phyloP scores from a whole-genome alignment of 2,888 invertebrate species.

The Pteria penguin region DNA sequence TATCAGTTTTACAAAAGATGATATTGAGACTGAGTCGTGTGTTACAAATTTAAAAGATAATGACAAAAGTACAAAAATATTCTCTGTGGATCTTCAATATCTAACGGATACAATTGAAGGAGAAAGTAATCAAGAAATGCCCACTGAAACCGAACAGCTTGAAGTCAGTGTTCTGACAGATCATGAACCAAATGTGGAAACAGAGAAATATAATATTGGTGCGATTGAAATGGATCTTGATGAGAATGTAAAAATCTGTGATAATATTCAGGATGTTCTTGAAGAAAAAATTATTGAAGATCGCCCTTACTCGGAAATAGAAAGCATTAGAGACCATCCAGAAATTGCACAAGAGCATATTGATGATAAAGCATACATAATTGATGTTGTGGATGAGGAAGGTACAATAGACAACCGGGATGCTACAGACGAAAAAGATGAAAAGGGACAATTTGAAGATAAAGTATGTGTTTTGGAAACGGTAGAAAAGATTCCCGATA shows the following conservation, averaged over 20 bases:
- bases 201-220: slow-evolving; percentile 41
- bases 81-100: no score
- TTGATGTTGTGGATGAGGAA: background rate
- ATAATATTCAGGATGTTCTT: no score
- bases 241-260: no score
- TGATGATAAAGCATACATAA: background rate
- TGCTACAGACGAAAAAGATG: slow-evolving; percentile 30
- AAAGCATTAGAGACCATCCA: no score
- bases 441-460: slow-evolving; percentile 37
- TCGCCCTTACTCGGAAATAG: no score
- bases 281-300: no score
- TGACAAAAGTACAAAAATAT: background rate
- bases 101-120: no score
- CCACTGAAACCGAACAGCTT: background rate
- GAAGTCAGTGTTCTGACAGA: slow-evolving; percentile 19
- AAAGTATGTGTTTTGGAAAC: background rate
- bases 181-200: slow-evolving; percentile 18
- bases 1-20: slow-evolving; percentile 2
- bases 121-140: no score
- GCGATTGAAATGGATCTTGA: no score
- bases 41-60: background rate
- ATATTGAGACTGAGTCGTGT: background rate
- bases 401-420: slow-evolving; percentile 2
- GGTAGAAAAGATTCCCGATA: no score
- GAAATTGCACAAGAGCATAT: slow-evolving; percentile 31